Evolutionary conservation across 2,797 vertebrate species (phyloP).

Genomic region (Gephyroberyx darwinii): DNA sequence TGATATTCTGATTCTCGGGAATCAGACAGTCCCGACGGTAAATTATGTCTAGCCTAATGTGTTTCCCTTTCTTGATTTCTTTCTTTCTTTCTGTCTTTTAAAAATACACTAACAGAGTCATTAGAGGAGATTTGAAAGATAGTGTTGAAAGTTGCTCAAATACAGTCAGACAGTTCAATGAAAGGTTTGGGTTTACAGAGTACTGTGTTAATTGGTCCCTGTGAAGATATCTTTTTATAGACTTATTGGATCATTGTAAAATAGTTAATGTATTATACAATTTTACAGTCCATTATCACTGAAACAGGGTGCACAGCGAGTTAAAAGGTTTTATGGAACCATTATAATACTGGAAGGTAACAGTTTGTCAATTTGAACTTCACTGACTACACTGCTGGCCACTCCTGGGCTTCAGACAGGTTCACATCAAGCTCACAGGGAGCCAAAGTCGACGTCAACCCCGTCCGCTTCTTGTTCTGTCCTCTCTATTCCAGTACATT

Average conservation of each 20-base stretch:
- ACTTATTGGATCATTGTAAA: slow-evolving; percentile 31
- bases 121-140: slow-evolving; percentile 32
- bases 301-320: neutral
- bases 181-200: slow-evolving; percentile 44
- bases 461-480: too few relatives aligned
- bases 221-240: slow-evolving; percentile 46
- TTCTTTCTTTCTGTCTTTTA: neutral
- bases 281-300: slow-evolving; percentile 22
- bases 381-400: neutral
- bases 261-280: slow-evolving; percentile 16
- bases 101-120: slow-evolving; percentile 40
- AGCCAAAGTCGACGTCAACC: too few relatives aligned
- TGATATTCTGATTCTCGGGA: slow-evolving; percentile 5
- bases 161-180: slow-evolving; percentile 34
- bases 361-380: neutral
- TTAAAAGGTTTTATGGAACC: neutral
- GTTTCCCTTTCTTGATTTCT: slow-evolving; percentile 17
- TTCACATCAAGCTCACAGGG: neutral
- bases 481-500: too few relatives aligned
- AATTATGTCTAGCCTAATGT: slow-evolving; percentile 50
- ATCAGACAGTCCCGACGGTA: slow-evolving; percentile 25
- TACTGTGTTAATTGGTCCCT: slow-evolving; percentile 64
- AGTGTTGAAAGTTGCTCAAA: slow-evolving; percentile 37
- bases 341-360: neutral
- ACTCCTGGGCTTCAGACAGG: neutral